A percentile compares a stretch with the other conserved stretches of the same genome.
Evolutionary conservation across 2,797 vertebrate genomes (phyloP).

Genomic region (Gouania willdenowi): DNA sequence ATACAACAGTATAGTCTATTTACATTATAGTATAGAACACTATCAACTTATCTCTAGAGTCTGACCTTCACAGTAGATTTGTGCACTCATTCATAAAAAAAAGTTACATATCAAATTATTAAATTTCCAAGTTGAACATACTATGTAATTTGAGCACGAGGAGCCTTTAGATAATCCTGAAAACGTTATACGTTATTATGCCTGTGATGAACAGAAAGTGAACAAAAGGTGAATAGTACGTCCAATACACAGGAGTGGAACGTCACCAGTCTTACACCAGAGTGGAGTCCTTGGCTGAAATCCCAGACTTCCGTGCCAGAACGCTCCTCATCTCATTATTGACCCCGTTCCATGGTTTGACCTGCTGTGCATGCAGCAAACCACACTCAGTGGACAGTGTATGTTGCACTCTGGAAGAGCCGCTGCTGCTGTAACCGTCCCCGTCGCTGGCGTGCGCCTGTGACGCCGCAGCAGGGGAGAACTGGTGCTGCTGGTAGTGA

Average conservation of each 20-base stretch:
- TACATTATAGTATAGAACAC: conserved; percentile 29
- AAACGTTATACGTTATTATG: too few species aligned
- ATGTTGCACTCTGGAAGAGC: conserved; percentile 64
- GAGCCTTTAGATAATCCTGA: not conserved
- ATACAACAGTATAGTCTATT: conserved; percentile 40
- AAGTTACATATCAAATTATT: conserved; percentile 17
- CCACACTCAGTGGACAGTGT: conserved; percentile 75
- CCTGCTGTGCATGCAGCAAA: conserved; percentile 70
- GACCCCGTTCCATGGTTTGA: conserved; percentile 81
- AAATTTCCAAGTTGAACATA: conserved; percentile 8
- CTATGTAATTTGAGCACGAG: conserved; percentile 4
- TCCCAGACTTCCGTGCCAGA: conserved; percentile 69
- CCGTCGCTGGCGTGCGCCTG: conserved; percentile 50
- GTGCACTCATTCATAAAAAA: conserved; percentile 5
- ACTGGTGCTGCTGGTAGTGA: conserved; percentile 51
- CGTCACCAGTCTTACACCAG: conserved; percentile 68
- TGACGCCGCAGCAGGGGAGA: conserved; percentile 48
- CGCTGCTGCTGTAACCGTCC: conserved; percentile 61
- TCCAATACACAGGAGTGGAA: not conserved
- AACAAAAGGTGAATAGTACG: too few species aligned
- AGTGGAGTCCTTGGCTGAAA: conserved; percentile 84
- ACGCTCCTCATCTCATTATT: conserved; percentile 83
- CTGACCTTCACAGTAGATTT: too few species aligned
- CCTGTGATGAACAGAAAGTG: too few species aligned
- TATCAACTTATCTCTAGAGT: conserved; percentile 14